phyloP scores from a whole-genome alignment of 1,140 invertebrate species.

The Heliconius congener region DNA sequence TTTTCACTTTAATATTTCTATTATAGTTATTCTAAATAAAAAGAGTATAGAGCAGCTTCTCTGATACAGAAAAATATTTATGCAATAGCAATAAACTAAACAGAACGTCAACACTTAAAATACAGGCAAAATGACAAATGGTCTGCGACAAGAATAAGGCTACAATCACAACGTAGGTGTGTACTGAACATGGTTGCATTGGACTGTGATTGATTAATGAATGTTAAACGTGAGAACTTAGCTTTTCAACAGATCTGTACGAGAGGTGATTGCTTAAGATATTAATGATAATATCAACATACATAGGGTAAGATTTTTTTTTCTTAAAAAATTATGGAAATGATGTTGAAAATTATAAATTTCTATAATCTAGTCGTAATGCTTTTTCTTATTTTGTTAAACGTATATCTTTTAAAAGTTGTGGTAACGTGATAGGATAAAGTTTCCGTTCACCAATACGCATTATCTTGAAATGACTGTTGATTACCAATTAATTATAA shows the following conservation, averaged over 20 bases:
- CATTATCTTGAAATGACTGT: too few relatives aligned
- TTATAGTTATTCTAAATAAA: too few relatives aligned
- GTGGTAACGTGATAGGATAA: too few relatives aligned
- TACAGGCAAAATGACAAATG: not conserved
- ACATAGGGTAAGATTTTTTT: not conserved
- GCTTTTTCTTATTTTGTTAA: too few relatives aligned
- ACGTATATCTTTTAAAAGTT: too few relatives aligned
- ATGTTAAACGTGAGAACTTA: conserved; percentile 8
- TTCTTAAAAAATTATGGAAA: not conserved
- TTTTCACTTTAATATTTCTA: too few relatives aligned
- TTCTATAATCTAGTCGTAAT: too few relatives aligned
- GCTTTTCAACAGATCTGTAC: not conserved
- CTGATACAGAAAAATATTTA: not conserved
- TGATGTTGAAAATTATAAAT: not conserved
- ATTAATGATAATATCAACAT: not conserved
- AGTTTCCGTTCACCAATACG: too few relatives aligned
- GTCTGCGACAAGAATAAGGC: conserved; percentile 8
- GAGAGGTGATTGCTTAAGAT: not conserved
- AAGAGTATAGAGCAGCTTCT: too few relatives aligned
- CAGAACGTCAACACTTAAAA: conserved; percentile 7
- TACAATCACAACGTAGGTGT: not conserved
- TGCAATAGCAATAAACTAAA: not conserved
- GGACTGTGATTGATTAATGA: conserved; percentile 6
- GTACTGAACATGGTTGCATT: not conserved
- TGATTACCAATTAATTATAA: too few relatives aligned